Conservation (phyloP, 2,797 vertebrate genomes). For the Onychomys torridus region DNA sequence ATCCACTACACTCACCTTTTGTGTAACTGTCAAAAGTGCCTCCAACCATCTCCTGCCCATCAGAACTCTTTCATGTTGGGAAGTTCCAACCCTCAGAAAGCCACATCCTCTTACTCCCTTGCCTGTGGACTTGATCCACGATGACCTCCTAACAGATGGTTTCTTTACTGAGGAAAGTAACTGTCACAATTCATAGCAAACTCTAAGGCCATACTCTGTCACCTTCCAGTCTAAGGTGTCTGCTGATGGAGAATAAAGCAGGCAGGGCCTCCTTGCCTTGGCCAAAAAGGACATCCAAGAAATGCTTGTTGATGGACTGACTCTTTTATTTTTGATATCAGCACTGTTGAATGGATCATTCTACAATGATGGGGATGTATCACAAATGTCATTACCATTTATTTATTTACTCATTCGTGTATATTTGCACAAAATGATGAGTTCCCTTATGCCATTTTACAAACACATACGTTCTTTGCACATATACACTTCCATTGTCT, state of each 20-base stretch:
- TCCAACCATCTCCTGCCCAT: conserved; percentile 33
- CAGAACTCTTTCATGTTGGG: background rate
- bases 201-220: background rate
- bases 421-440: background rate
- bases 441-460: background rate
- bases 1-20: background rate
- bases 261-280: background rate
- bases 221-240: conserved; percentile 15
- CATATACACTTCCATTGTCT: background rate
- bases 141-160: background rate
- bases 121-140: background rate
- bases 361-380: background rate
- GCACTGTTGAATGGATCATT: background rate
- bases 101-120: background rate
- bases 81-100: background rate
- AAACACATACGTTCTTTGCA: background rate
- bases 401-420: background rate
- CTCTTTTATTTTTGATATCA: background rate
- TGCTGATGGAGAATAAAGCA: conserved; percentile 49
- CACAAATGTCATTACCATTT: background rate
- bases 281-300: background rate
- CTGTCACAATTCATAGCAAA: conserved; percentile 11
- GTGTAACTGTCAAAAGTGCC: background rate
- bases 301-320: background rate
- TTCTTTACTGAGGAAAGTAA: conserved; percentile 34